A percentile compares a stretch with the other conserved stretches of the same genome.
Conservation (phyloP, 1,140 invertebrate genomes). For the Amphibalanus amphitrite region DNA sequence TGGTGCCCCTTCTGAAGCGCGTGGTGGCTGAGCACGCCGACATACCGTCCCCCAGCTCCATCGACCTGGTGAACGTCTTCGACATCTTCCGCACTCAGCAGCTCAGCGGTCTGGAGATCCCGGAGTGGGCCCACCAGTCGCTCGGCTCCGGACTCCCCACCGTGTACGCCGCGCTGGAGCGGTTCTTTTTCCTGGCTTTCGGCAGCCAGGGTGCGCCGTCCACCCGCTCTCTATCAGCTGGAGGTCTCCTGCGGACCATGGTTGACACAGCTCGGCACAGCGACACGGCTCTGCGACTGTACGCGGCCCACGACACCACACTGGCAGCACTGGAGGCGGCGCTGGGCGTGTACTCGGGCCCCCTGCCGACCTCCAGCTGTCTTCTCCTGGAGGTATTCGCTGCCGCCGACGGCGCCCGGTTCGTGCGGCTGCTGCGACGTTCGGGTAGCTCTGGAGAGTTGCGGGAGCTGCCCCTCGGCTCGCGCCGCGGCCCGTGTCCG, state of each 20-base stretch:
- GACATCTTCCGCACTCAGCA: not conserved
- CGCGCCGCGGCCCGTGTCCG: not conserved
- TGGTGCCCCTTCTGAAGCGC: not conserved
- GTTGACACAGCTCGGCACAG: not conserved
- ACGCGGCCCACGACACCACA: not conserved
- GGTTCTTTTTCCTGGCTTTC: not conserved
- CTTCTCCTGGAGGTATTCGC: not conserved
- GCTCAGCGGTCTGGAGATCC: not conserved
- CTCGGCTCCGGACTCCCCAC: not conserved
- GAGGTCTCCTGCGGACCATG: not conserved
- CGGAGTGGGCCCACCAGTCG: not conserved
- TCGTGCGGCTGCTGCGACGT: not conserved
- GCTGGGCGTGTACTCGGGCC: not conserved
- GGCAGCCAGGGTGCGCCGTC: not conserved
- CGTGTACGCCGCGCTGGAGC: not conserved
- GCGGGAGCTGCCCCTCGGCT: not conserved
- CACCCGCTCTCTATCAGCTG: not conserved
- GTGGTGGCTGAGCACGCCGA: not conserved
- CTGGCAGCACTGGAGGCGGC: not conserved
- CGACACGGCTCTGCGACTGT: not conserved
- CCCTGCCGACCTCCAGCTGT: not conserved
- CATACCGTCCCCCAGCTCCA: not conserved
- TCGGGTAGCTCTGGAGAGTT: not conserved
- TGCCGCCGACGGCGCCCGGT: not conserved
- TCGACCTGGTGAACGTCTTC: not conserved